Base-by-base conservation (phyloP, 2,888 invertebrate species). In the Amblyteles armatorius region DNA sequence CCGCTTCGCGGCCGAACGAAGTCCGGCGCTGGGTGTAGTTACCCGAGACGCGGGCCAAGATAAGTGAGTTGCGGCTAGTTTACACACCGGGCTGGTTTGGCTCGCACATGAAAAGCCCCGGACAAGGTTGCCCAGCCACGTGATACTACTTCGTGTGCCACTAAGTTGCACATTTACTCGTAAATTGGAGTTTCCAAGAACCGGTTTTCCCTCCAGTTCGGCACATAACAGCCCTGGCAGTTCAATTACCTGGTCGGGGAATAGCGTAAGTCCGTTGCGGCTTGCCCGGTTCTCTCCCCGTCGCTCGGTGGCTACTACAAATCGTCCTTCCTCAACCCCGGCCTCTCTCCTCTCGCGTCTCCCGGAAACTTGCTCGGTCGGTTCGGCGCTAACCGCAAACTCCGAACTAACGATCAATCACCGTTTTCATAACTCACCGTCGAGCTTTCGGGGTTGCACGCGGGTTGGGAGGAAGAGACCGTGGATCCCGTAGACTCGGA, bases 391-490 rank as follows among this genome's bases (percentile, higher is more conserved):
- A 84, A 84, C 83, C 83, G 72, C 83, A 80, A 80, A 80, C 83
- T 84, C 79, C 77, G 40, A 77, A 84, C 80, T 84, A 76, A 84
- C 79, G 83, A 84, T 84, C 83, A 84, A 84, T 84, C 83, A 84
- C 79, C 71, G 76, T 84, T 84, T 84, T 79, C 83, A 84, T 84
- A 77, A 84, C 71, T 72, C 50, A 80, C 65, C 67, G 50, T 67
- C 55, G 77, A 84, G 80, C 76, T 84, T 80, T 67, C 36, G 71
- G 55, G 69, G 79, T 77, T 72, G 40, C 72, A 57, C 44, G 50
- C n/a, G 26, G n/a, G 3, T 3, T 33, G 9, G 19, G 50, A 52
- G 40, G 22, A 33, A 44, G n/a, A 69, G 5, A 50, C 6, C 55
- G 26, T 0, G 13, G 9, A 82, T 22, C 22, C 9, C 7, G 65